Conservation (phyloP, 2,113 vertebrate genomes). For the Probosciger aterrimus region DNA sequence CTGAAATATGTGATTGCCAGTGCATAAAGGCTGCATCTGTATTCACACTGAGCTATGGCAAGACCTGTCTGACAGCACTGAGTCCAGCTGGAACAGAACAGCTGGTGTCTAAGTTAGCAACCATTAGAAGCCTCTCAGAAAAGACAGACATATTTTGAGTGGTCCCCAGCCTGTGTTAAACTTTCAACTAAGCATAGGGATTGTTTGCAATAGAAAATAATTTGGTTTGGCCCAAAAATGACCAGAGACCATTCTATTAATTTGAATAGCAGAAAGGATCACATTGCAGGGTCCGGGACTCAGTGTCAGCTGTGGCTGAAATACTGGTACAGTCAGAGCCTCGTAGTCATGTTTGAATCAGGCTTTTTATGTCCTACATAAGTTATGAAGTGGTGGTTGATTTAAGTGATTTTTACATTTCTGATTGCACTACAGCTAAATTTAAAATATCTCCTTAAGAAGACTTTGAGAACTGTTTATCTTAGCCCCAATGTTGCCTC, state of each 20-base stretch:
- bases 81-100: background rate
- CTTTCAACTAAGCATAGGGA: background rate
- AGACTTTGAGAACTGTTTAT: background rate
- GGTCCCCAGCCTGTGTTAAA: background rate
- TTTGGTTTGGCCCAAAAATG: background rate
- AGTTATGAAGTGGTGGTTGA: background rate
- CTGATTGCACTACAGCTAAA: background rate
- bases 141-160: background rate
- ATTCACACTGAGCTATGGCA: background rate
- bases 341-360: background rate
- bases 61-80: background rate
- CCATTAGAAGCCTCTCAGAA: background rate
- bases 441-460: background rate
- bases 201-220: background rate
- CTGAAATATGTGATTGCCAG: background rate
- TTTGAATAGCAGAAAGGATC: background rate
- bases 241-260: accelerated
- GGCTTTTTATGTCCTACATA: background rate
- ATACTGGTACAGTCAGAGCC: background rate
- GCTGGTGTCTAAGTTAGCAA: background rate
- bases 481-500: background rate
- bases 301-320: background rate
- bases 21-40: background rate
- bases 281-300: background rate
- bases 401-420: background rate